Evolutionary conservation across 2,113 vertebrate genomes (phyloP).

Genomic region (Speoplatyrhinus poulsoni): DNA sequence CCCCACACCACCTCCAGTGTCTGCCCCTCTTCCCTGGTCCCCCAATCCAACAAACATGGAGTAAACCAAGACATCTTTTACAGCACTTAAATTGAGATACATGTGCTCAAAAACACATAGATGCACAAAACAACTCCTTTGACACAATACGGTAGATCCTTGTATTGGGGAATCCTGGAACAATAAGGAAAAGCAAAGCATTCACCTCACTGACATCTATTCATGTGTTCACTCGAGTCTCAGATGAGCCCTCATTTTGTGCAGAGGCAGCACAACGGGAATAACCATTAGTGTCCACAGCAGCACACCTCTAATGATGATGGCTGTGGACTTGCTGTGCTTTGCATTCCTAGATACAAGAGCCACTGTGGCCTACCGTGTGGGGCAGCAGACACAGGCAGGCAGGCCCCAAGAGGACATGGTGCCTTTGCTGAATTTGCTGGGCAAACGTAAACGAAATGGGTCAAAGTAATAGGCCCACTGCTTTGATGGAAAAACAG

Average conservation of each 20-base stretch:
- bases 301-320: slow-evolving; percentile 68
- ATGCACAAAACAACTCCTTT: background rate
- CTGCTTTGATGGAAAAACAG: slow-evolving; percentile 16
- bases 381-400: slow-evolving; percentile 17
- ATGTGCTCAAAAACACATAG: slow-evolving; percentile 50
- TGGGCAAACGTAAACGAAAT: slow-evolving; percentile 19
- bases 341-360: slow-evolving; percentile 53
- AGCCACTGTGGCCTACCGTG: too few species aligned
- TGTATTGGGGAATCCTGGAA: slow-evolving; percentile 2
- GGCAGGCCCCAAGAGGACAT: slow-evolving; percentile 16
- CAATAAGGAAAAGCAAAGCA: slow-evolving; percentile 13
- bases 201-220: slow-evolving; percentile 55
- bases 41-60: slow-evolving; percentile 55
- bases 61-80: slow-evolving; percentile 57
- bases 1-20: slow-evolving; percentile 19
- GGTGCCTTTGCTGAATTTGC: slow-evolving; percentile 25
- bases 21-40: slow-evolving; percentile 21
- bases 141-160: slow-evolving; percentile 17
- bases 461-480: slow-evolving; percentile 18
- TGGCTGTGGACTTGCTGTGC: slow-evolving; percentile 69
- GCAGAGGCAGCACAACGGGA: slow-evolving; percentile 71
- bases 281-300: slow-evolving; percentile 66
- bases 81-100: slow-evolving; percentile 67
- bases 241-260: slow-evolving; percentile 64
- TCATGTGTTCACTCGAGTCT: slow-evolving; percentile 56